A percentile compares a stretch with the other conserved stretches of the same genome.
phyloP scores from a whole-genome alignment of 2,888 invertebrate genomes.

The Nudaria mundana region DNA sequence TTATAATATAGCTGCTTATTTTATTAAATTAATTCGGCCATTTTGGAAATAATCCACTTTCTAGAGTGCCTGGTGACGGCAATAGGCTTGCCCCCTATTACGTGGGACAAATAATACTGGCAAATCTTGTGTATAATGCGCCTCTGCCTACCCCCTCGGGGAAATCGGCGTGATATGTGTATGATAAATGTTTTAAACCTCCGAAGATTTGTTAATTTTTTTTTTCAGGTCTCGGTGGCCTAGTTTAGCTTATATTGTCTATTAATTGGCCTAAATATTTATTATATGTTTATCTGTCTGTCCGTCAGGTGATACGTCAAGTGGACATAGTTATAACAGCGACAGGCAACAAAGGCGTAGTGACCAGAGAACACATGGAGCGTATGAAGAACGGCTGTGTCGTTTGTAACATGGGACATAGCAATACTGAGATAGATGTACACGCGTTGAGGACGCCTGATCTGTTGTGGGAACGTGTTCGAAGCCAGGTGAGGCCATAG shows the following conservation, averaged over 20 bases:
- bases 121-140: too few relatives aligned
- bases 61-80: too few relatives aligned
- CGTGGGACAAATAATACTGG: too few relatives aligned
- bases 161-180: too few relatives aligned
- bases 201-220: too few relatives aligned
- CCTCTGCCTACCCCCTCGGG: too few relatives aligned
- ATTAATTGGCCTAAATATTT: neutral
- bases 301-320: constrained; percentile 89
- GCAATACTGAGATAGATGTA: constrained; percentile 95
- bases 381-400: constrained; percentile 98
- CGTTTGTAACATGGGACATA: constrained; percentile 98
- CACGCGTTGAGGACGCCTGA: constrained; percentile 96
- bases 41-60: too few relatives aligned
- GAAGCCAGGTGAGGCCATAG: constrained; percentile 86
- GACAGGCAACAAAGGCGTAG: constrained; percentile 98
- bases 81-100: too few relatives aligned
- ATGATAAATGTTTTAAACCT: too few relatives aligned
- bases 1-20: too few relatives aligned
- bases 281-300: neutral
- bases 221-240: too few relatives aligned
- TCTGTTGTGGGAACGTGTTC: constrained; percentile 97
- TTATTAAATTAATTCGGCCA: too few relatives aligned
- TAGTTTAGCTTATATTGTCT: neutral
- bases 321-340: constrained; percentile 99
- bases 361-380: constrained; percentile 97